A percentile compares a stretch with the other conserved stretches of the same genome.
Conservation (phyloP, 1,140 invertebrate species). For the Drosophila bifasciata region DNA sequence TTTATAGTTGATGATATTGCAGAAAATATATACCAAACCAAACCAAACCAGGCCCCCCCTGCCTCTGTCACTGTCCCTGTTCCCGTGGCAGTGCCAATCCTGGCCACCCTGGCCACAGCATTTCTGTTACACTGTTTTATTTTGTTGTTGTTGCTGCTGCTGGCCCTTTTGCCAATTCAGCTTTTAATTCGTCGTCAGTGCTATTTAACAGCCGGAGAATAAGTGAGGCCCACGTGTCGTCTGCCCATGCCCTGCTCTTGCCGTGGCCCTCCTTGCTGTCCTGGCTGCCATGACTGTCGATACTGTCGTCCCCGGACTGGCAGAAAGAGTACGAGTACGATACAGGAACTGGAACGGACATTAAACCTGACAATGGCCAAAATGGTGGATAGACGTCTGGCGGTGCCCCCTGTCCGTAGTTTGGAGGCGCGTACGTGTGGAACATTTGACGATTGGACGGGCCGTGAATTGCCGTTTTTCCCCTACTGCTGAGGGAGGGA, state of each 20-base stretch:
- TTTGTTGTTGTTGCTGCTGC: conserved; percentile 22
- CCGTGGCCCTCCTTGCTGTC: conserved; percentile 7
- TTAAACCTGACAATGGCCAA: conserved; percentile 30
- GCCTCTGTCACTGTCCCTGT: neutral
- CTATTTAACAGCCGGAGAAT: conserved; percentile 62
- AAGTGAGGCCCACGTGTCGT: conserved; percentile 42
- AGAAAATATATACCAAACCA: conserved; percentile 49
- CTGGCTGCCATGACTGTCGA: conserved; percentile 56
- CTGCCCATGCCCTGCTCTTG: conserved; percentile 5
- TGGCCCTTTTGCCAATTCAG: conserved; percentile 72
- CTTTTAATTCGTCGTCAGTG: conserved; percentile 79
- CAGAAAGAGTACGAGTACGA: conserved; percentile 7
- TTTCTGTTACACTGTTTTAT: conserved; percentile 6
- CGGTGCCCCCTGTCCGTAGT: conserved; percentile 24
- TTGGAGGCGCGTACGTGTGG: conserved; percentile 55
- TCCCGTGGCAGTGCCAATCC: neutral
- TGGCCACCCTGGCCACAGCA: neutral
- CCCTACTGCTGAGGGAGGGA: conserved; percentile 15
- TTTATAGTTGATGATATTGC: conserved; percentile 83
- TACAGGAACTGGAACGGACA: conserved; percentile 20
- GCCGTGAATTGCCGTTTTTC: conserved; percentile 65
- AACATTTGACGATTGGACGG: conserved; percentile 54
- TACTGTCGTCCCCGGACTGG: conserved; percentile 25
- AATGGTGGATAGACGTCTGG: conserved; percentile 34
- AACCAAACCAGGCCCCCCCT: neutral